phyloP scores from a whole-genome alignment of 2,113 vertebrate species.

The Lophochroa leadbeateri region DNA sequence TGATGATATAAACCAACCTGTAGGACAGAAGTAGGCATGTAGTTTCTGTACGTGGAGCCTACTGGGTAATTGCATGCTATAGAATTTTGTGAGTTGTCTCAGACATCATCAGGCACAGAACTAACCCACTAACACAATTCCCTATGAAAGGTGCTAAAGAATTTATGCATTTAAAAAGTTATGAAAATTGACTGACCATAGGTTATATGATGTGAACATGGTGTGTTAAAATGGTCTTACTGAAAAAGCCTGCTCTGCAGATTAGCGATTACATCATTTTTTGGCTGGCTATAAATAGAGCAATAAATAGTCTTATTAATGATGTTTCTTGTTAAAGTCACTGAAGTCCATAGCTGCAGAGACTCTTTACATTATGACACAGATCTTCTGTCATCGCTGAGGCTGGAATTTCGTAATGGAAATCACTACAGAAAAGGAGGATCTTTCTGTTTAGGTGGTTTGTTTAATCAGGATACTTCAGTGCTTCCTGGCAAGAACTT shows the following conservation, averaged over 20 bases:
- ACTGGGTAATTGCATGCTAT: rapidly evolving
- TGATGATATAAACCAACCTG: neutral
- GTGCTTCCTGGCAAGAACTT: neutral
- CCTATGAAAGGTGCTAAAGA: neutral
- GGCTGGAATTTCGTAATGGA: neutral
- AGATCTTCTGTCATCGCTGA: neutral
- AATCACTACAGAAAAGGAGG: neutral
- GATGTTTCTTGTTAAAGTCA: neutral
- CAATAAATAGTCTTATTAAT: neutral
- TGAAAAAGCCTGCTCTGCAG: neutral
- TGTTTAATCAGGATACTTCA: neutral
- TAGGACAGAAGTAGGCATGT: neutral
- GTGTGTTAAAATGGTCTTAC: neutral
- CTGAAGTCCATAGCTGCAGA: neutral
- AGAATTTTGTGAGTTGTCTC: neutral
- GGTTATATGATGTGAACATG: neutral
- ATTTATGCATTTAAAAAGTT: neutral
- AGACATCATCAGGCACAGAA: neutral
- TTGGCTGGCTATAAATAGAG: neutral
- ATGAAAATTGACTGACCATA: neutral
- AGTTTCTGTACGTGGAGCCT: neutral
- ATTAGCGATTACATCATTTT: neutral
- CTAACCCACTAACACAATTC: neutral
- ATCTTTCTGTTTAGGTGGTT: neutral
- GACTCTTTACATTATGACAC: neutral